A percentile compares a stretch with the other conserved stretches of the same genome.
These are phyloP conservation scores for Tetramorium alpestre DNA, from an alignment of 1,140 invertebrate genomes.

Conservation along the genomic window DNA sequence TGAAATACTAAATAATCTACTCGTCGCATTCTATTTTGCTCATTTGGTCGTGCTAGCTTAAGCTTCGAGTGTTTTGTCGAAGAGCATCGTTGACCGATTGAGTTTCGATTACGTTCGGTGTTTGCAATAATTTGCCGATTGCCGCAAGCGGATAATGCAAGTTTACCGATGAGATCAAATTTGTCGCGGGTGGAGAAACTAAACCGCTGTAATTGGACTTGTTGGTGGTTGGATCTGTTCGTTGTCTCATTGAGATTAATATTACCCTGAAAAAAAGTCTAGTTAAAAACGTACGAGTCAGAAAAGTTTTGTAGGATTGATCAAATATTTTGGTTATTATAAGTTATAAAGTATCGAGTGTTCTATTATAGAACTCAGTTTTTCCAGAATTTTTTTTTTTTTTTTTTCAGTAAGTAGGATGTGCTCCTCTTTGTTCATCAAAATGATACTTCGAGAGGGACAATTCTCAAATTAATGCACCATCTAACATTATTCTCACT, in stretches of 20 bases:
- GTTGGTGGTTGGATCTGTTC: neutral
- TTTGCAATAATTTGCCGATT: neutral
- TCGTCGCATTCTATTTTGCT: no score
- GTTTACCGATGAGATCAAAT: constrained; percentile 1
- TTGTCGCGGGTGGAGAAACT: neutral
- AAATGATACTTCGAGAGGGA: neutral
- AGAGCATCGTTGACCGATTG: neutral
- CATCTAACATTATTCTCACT: neutral
- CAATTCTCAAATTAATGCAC: neutral
- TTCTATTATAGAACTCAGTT: no score
- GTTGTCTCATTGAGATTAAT: neutral
- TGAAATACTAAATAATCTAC: no score
- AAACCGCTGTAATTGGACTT: neutral
- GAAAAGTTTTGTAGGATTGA: no score
- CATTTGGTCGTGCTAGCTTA: no score
- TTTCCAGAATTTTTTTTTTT: no score
- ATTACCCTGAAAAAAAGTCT: neutral
- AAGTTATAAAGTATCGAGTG: no score
- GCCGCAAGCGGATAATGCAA: neutral
- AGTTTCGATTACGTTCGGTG: neutral
- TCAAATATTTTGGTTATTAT: no score
- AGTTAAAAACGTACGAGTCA: no score
- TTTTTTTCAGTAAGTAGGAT: no score
- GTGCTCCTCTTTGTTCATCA: neutral
- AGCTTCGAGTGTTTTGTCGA: neutral